A percentile compares a stretch with the other conserved stretches of the same genome.
phyloP scores from a whole-genome alignment of 2,888 invertebrate genomes.

The Pyrrhosoma nymphula region DNA sequence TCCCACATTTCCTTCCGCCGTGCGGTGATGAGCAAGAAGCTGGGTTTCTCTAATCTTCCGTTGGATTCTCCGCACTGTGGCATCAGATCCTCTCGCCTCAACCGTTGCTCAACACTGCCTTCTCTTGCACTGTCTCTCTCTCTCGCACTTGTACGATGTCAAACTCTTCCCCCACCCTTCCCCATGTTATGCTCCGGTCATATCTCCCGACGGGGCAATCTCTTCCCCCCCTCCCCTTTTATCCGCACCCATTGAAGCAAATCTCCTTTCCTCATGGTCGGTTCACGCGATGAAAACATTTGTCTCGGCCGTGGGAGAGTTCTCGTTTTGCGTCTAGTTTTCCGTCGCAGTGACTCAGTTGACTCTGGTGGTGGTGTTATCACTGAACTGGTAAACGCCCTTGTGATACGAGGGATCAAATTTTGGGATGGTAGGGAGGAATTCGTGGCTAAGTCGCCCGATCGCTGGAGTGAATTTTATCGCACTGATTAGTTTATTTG shows the following conservation, averaged over 20 bases:
- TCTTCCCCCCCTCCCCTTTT: neutral
- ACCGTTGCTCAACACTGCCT: neutral
- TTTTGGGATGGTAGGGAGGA: neutral
- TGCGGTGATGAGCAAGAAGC: neutral
- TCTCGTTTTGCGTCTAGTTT: neutral
- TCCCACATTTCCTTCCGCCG: neutral
- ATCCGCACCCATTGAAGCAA: neutral
- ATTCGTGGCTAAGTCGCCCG: neutral
- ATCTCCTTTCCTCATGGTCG: neutral
- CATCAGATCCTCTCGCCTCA: neutral
- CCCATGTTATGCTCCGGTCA: neutral
- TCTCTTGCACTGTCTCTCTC: too few relatives aligned
- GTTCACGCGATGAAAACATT: neutral
- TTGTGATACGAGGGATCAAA: neutral
- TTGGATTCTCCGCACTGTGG: slow-evolving; percentile 11
- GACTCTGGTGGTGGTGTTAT: neutral
- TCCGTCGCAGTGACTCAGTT: neutral
- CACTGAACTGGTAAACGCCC: neutral
- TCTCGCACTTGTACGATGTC: neutral
- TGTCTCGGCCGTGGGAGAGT: neutral
- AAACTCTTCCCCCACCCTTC: neutral
- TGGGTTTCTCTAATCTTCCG: slow-evolving; percentile 21
- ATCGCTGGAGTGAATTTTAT: neutral
- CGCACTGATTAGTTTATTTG: neutral
- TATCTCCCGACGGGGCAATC: neutral